Evolutionary conservation across 2,797 vertebrate species (phyloP), one percentile per base, ranked within the genome.

Genomic region (Sebastes aleutianus): DNA sequence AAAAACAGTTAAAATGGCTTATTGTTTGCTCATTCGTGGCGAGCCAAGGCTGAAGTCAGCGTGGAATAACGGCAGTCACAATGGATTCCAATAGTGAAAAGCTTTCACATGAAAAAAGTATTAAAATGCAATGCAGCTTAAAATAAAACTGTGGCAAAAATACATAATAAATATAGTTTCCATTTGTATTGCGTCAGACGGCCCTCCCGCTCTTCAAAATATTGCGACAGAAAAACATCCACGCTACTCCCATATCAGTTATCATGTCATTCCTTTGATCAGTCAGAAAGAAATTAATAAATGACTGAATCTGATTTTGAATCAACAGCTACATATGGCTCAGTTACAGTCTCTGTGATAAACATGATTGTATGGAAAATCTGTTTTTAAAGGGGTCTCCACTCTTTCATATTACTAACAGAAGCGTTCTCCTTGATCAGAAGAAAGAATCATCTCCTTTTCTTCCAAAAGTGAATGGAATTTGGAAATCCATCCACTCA

Each of bases 401-500:
- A 53, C 26, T 32, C 43, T 31, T 31, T 70, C 18, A 26, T 54
- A 83, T 83, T n/a, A 70, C 53, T 73, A 74, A 22, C 24, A n/a
- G 31, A 70, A 29, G 2, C 20, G 2, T 16, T 43, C 14, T 58
- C 32, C 24, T 22, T 29, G 7, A 76, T 78, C 54, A 70, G 56
- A 56, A 14, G 10, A 29, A 24, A 66, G 16, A 88, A 18, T 29
- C 4, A 12, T 59, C 57, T 57, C 14, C 10, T 14, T 64, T 47
- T n/a, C 36, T 31, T 56, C 20, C 8, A 9, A 54, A 24, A 56
- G 27, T 72, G 58, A 71, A 71, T 7, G 4, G 83, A 83, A 84
- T 36, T 14, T 29, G 22, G 12, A 76, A 81, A 82, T 78, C 22
- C 71, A 69, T 74, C 18, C 39, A 50, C 20, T 79, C 66, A 58